Evolutionary conservation across 2,888 invertebrate genomes (phyloP).

Genomic region (Dolomedes plantarius): DNA sequence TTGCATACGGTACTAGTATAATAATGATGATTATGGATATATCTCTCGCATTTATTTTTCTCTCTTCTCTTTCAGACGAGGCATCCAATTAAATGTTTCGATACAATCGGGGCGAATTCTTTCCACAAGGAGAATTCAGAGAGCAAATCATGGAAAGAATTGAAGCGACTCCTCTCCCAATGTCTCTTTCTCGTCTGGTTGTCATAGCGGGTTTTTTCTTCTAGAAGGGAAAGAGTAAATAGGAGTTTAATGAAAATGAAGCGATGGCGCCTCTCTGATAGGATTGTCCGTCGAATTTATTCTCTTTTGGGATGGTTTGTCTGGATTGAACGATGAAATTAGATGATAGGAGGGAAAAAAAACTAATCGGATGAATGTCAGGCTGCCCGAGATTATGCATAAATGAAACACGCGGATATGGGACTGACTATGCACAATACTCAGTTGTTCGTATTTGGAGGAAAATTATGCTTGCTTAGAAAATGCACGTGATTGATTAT

Average conservation of each 20-base stretch:
- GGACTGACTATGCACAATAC: too few relatives aligned
- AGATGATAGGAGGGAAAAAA: neutral
- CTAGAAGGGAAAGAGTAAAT: neutral
- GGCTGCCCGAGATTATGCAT: too few relatives aligned
- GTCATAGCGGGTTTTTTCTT: neutral
- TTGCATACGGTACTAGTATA: too few relatives aligned
- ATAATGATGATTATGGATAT: too few relatives aligned
- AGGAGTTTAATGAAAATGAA: constrained; percentile 45
- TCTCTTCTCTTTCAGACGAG: too few relatives aligned
- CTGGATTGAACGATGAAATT: neutral
- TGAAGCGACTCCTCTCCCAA: neutral
- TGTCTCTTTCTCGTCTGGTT: neutral
- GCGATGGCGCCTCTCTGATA: constrained; percentile 6
- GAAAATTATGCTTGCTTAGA: too few relatives aligned
- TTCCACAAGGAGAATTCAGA: neutral
- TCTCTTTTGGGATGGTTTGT: neutral
- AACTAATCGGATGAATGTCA: too few relatives aligned
- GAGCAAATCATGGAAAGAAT: neutral
- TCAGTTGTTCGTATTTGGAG: too few relatives aligned
- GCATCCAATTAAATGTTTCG: neutral
- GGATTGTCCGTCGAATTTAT: neutral
- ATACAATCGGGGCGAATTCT: neutral
- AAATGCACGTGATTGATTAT: too few relatives aligned
- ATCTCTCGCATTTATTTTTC: too few relatives aligned
- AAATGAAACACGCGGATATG: too few relatives aligned